A percentile compares a stretch with the other conserved stretches of the same genome.
phyloP scores from a whole-genome alignment of 2,888 invertebrate genomes.

The Byasa hedistus region DNA sequence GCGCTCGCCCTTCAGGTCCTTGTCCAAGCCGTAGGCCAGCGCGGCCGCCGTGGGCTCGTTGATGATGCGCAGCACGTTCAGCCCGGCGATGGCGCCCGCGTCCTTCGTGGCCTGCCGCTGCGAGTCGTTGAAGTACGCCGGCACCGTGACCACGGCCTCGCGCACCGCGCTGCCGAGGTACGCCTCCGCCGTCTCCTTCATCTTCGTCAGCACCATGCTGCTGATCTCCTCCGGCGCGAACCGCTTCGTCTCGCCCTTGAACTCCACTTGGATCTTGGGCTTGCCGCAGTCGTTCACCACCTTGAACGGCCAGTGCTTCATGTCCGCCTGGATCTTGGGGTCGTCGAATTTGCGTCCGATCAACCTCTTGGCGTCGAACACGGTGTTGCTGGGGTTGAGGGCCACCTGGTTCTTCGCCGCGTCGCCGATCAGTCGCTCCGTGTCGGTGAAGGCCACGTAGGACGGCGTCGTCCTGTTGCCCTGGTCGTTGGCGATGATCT shows the following conservation, averaged over 20 bases:
- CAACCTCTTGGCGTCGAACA: constrained; percentile 88
- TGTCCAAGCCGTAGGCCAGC: no score
- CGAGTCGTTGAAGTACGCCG: constrained; percentile 78
- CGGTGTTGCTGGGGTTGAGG: constrained; percentile 87
- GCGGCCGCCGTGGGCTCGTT: no score
- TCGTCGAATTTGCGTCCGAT: constrained; percentile 89
- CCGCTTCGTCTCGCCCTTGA: constrained; percentile 78
- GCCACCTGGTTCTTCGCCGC: constrained; percentile 92
- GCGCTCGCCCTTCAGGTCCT: no score
- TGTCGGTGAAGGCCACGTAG: constrained; percentile 92
- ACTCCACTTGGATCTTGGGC: constrained; percentile 81
- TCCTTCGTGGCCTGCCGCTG: constrained; percentile 24
- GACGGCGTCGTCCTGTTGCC: constrained; percentile 93
- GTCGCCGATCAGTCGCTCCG: constrained; percentile 91
- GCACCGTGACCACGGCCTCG: constrained; percentile 86
- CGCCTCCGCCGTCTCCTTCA: constrained; percentile 80
- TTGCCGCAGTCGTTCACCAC: constrained; percentile 81
- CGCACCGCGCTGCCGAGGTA: constrained; percentile 81
- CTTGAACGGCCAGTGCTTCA: constrained; percentile 88
- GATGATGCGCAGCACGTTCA: no score
- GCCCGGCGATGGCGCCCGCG: no score
- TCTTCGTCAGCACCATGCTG: constrained; percentile 73
- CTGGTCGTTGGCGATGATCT: constrained; percentile 89
- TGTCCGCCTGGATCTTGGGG: constrained; percentile 84
- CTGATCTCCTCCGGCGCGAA: constrained; percentile 83